phyloP scores from a whole-genome alignment of 2,797 vertebrate genomes.

The Poecilia wingei region DNA sequence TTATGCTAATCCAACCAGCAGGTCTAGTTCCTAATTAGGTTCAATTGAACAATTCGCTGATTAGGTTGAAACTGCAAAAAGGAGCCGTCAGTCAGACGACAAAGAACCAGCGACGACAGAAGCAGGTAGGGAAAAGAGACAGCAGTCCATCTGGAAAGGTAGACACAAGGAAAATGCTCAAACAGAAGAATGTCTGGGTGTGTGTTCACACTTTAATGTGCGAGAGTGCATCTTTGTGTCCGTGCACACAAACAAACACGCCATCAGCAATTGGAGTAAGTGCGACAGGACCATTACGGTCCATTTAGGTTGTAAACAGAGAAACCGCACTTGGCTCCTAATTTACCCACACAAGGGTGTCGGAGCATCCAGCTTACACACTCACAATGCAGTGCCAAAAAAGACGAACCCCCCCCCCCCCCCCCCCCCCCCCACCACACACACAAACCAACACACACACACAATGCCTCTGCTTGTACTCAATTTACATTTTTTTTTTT shows the following conservation, averaged over 20 bases:
- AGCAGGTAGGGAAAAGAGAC: neutral
- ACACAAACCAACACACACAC: too few species aligned
- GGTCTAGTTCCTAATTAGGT: slow-evolving; percentile 66
- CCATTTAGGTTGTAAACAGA: slow-evolving; percentile 60
- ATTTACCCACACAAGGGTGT: slow-evolving; percentile 45
- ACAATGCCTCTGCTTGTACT: too few species aligned
- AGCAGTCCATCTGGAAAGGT: neutral
- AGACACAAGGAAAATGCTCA: neutral
- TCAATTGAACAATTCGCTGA: slow-evolving; percentile 72
- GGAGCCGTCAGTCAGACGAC: slow-evolving; percentile 59
- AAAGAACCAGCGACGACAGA: slow-evolving; percentile 16
- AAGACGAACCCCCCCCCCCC: rapidly evolving
- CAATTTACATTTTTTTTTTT: too few species aligned
- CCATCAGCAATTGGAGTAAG: slow-evolving; percentile 30
- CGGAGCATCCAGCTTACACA: slow-evolving; percentile 16
- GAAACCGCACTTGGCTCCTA: slow-evolving; percentile 56
- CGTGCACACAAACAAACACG: slow-evolving; percentile 4
- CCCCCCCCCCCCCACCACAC: too few species aligned
- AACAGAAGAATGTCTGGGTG: neutral
- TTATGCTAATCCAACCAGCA: slow-evolving; percentile 64
- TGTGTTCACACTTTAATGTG: neutral
- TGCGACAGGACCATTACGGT: slow-evolving; percentile 49
- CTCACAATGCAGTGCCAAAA: slow-evolving; percentile 15
- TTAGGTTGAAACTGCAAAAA: slow-evolving; percentile 56
- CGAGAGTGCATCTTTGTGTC: slow-evolving; percentile 8